Conservation (phyloP, 2,113 vertebrate genomes). For the Puffinus mauretanicus region DNA sequence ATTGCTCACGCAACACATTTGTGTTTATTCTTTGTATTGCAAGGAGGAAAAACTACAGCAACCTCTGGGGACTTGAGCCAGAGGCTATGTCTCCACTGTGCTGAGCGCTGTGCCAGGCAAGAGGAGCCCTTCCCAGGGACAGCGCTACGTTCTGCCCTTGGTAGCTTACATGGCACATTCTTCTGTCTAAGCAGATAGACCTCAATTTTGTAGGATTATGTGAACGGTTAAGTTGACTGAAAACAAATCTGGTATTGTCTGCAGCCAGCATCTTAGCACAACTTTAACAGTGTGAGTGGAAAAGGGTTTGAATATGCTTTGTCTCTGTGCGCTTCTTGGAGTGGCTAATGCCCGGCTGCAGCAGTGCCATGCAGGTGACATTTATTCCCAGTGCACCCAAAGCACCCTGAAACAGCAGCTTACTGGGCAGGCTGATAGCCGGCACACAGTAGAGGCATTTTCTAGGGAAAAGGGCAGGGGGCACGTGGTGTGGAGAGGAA, state of each 20-base stretch:
- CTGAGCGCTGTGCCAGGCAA: not conserved
- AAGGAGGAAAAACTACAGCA: not conserved
- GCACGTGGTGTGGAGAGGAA: accelerated
- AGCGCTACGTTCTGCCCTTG: not conserved
- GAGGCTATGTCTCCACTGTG: not conserved
- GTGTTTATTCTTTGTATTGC: not conserved
- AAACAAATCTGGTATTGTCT: not conserved
- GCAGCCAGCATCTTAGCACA: not conserved
- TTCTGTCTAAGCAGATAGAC: not conserved
- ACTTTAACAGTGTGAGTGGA: not conserved
- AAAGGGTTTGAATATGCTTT: not conserved
- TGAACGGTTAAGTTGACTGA: not conserved
- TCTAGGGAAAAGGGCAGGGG: not conserved
- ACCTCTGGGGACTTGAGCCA: not conserved
- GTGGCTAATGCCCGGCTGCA: not conserved
- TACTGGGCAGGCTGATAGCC: not conserved
- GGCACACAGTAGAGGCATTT: not conserved
- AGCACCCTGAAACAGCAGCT: not conserved
- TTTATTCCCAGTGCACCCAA: not conserved
- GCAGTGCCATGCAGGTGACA: not conserved
- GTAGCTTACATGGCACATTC: not conserved
- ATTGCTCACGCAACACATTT: not conserved
- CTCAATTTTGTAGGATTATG: not conserved
- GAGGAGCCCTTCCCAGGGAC: not conserved
- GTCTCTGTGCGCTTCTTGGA: not conserved